phyloP scores from a whole-genome alignment of 1,140 invertebrate genomes.

The Calycopis cecrops region DNA sequence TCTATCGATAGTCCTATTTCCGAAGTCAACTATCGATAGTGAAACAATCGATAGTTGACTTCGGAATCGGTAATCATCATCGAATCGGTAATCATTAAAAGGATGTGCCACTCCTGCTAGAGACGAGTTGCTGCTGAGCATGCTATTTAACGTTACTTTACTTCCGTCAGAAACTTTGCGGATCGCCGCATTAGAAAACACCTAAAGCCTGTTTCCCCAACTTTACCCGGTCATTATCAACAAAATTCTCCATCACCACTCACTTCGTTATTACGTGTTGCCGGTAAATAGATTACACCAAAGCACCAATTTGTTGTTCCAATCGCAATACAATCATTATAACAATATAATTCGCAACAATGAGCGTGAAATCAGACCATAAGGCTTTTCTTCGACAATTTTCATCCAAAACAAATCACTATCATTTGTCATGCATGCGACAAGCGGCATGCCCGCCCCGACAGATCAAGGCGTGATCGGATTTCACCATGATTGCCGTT shows the following conservation, averaged over 20 bases:
- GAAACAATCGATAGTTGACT: too few species aligned
- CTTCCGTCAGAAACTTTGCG: too few species aligned
- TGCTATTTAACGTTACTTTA: too few species aligned
- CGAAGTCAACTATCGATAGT: too few species aligned
- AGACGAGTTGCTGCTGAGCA: too few species aligned
- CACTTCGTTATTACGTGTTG: conserved; percentile 4
- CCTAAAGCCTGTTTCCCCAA: too few species aligned
- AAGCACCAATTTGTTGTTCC: conserved; percentile 1
- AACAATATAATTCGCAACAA: conserved; percentile 5
- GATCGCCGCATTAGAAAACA: too few species aligned
- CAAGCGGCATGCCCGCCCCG: conserved; percentile 30
- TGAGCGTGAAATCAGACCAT: background rate
- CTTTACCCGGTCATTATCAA: too few species aligned
- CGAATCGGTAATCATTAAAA: too few species aligned
- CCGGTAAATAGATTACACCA: background rate
- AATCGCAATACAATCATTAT: conserved; percentile 3
- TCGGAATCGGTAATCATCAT: too few species aligned
- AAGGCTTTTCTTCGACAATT: conserved; percentile 17
- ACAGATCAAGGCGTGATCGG: conserved; percentile 30
- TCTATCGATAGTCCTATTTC: too few species aligned
- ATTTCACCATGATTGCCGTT: conserved; percentile 37
- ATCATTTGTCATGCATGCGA: conserved; percentile 46
- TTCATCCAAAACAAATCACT: conserved; percentile 37
- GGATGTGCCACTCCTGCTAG: too few species aligned
- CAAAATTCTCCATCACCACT: background rate